Conservation (phyloP, 1,140 invertebrate genomes). For the Drosophila elegans region DNA sequence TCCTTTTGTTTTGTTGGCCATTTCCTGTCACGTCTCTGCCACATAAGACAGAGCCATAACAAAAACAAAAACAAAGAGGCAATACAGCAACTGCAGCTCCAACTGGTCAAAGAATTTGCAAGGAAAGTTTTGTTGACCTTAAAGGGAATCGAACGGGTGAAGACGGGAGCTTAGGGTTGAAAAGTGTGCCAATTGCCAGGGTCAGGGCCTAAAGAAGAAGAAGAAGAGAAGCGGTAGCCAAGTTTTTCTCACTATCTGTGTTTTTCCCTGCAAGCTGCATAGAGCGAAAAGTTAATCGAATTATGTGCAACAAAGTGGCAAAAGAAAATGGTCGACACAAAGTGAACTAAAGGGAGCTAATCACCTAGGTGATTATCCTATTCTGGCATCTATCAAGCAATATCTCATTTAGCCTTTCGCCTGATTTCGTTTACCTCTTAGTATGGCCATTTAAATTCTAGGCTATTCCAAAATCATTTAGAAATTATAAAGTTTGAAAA, state of each 20-base stretch:
- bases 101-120: constrained; percentile 26
- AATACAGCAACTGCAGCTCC: constrained; percentile 5
- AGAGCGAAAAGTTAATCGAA: constrained; percentile 9
- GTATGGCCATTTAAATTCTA: neutral
- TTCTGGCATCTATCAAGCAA: neutral
- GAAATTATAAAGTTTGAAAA: neutral
- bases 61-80: neutral
- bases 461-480: neutral
- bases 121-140: constrained; percentile 4
- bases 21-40: constrained; percentile 47
- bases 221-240: neutral
- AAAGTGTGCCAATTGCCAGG: constrained; percentile 20
- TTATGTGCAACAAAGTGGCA: constrained; percentile 15
- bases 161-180: no score
- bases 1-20: constrained; percentile 17
- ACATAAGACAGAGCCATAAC: constrained; percentile 11
- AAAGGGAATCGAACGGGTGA: neutral
- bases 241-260: neutral
- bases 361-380: neutral
- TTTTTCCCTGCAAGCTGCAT: constrained; percentile 5
- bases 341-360: neutral
- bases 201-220: constrained; percentile 11
- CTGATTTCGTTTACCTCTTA: neutral
- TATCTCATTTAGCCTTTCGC: neutral
- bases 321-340: neutral